Evolutionary conservation across 37 sponge, comb jelly and placozoan species (phyloP).

Genomic region (Aphrocallistes beatrix): DNA sequence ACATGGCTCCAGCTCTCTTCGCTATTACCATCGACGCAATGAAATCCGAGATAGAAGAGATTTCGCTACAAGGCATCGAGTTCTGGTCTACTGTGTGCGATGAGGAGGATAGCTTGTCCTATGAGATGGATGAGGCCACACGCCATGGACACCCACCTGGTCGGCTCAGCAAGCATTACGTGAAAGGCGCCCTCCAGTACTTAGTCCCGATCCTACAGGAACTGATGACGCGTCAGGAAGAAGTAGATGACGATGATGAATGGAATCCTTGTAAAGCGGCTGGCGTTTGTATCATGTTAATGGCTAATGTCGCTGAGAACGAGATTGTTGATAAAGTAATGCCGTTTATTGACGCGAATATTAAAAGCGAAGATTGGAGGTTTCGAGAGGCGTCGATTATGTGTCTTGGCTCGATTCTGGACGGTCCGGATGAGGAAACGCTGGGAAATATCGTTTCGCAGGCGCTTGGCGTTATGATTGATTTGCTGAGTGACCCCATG

Average conservation of each 20-base stretch:
- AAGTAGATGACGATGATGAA: conserved; percentile 98
- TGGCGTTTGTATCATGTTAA: conserved; percentile 86
- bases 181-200: conserved; percentile 79
- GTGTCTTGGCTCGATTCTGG: conserved; percentile 64
- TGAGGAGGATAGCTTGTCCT: conserved; percentile 81
- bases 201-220: conserved; percentile 63
- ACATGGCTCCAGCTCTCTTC: conserved; percentile 98
- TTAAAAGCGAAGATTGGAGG: conserved; percentile 61
- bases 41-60: conserved; percentile 56
- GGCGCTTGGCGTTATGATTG: conserved; percentile 47
- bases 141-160: conserved; percentile 34
- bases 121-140: conserved; percentile 73
- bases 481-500: conserved; percentile 44
- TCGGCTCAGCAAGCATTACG: conserved; percentile 60
- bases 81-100: conserved; percentile 99
- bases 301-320: conserved; percentile 72
- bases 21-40: conserved; percentile 96
- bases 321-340: conserved; percentile 49
- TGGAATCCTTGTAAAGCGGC: conserved; percentile 99
- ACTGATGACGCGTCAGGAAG: conserved; percentile 84
- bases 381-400: conserved; percentile 83
- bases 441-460: conserved; percentile 32
- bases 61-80: conserved; percentile 93
- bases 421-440: conserved; percentile 36
- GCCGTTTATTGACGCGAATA: conserved; percentile 54